A percentile compares a stretch with the other conserved stretches of the same genome.
These are phyloP conservation scores for Scartelaos histophorus DNA, from an alignment of 2,113 vertebrate genomes.

Conservation along the genomic window DNA sequence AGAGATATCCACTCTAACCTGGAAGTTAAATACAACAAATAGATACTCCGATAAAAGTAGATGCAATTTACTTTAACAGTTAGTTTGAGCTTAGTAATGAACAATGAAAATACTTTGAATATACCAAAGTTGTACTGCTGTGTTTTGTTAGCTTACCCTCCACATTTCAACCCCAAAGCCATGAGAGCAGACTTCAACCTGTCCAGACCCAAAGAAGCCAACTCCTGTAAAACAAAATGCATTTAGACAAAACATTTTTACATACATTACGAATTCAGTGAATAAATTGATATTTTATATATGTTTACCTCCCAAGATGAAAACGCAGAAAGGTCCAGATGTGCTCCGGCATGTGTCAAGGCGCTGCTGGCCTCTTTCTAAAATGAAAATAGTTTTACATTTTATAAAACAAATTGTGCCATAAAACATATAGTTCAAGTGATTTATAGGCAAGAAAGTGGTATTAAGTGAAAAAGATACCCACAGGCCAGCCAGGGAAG, in stretches of 20 bases:
- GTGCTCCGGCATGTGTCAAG: conserved; percentile 93
- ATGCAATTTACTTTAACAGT: background rate
- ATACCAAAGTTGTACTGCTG: background rate
- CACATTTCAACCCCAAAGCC: conserved; percentile 95
- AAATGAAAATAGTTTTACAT: background rate
- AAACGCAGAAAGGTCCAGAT: conserved; percentile 97
- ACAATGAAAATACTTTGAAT: background rate
- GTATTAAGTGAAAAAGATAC: conserved; percentile 31
- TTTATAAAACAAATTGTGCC: background rate
- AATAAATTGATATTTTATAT: background rate
- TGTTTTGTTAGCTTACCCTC: conserved; percentile 83
- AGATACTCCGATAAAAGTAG: too few relatives aligned
- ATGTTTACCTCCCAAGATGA: conserved; percentile 96
- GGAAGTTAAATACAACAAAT: too few relatives aligned
- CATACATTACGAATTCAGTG: background rate
- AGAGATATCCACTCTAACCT: too few relatives aligned
- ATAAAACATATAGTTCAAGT: background rate
- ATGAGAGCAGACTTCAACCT: conserved; percentile 96
- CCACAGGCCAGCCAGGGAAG: conserved; percentile 96
- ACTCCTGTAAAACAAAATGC: conserved; percentile 77
- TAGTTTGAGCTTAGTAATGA: background rate
- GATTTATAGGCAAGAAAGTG: too few relatives aligned
- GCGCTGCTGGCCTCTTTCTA: conserved; percentile 99
- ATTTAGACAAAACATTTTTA: background rate
- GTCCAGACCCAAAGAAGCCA: conserved; percentile 96